Evolutionary conservation across 2,113 vertebrate genomes (phyloP), one percentile per base, ranked within the genome.

Genomic region (Eulacestoma nigropectus): DNA sequence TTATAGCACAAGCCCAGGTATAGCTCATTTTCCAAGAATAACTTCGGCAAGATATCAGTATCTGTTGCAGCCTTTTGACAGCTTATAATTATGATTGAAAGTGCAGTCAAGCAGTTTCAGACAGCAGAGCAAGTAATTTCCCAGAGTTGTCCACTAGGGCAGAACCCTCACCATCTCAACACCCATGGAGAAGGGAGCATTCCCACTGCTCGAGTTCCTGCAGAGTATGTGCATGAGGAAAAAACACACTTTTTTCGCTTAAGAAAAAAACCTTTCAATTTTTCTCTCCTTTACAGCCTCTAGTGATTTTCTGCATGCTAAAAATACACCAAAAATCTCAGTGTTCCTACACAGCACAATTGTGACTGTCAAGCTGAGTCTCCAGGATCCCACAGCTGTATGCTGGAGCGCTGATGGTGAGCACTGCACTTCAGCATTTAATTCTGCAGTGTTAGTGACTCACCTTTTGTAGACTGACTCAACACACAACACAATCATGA

Each of bases 11-110:
- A 90, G 73, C 55, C 39, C 84, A 87, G 93, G 89, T 90, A 95
- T 5, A 41, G 60, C 55, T 90, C 73, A 30, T 86, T 88, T 88
- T 72, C 76, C 6, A 11, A 81, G 33, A 90, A 84, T 49, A 92
- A 33, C 39, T 78, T 80, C 37, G 64, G 72, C 46, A 70, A 81
- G 81, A 62, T 59, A 46, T 69, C 75, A 59, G 63, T 27, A 32
- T 63, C 86, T 72, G 42, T 78, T 84, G 70, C 80, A 95, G 95
- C 56, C 84, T 91, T 93, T 79, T 82, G 87, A 85, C 82, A 93
- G 18, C 82, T 85, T 63, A 78, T 79, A 77, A 93, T 89, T 87
- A 85, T 15, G 52, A 49, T 35, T 87, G 50, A 80, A 94, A 86
- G 64, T 72, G 74, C 78, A 90, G 69, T 46, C 0, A 37, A 78